A percentile compares a stretch with the other conserved stretches of the same genome.
Evolutionary conservation across 2,113 vertebrate genomes (phyloP).

Genomic region (Heliornis fulica): DNA sequence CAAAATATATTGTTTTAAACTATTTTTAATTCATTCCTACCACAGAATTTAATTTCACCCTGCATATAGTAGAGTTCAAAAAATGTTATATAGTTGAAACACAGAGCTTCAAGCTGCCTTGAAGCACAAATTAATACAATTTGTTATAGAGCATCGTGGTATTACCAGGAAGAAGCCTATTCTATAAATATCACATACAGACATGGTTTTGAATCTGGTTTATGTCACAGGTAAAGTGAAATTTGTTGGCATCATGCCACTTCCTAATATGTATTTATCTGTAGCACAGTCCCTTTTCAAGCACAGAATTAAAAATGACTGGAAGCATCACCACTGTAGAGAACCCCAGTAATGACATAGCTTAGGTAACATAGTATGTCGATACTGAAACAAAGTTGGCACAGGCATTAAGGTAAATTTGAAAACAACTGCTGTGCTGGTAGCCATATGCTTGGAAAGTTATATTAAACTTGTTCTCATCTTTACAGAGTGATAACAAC

Average conservation of each 20-base stretch:
- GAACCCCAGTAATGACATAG: neutral
- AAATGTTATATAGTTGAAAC: neutral
- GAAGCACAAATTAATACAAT: neutral
- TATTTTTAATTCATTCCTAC: neutral
- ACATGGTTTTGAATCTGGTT: neutral
- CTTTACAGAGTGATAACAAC: neutral
- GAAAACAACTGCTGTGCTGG: neutral
- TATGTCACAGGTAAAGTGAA: neutral
- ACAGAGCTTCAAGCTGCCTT: neutral
- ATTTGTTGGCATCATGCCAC: neutral
- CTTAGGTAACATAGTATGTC: neutral
- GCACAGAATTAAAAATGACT: neutral
- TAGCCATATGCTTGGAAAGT: neutral
- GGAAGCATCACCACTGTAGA: neutral
- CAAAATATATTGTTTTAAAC: neutral
- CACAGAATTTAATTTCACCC: neutral
- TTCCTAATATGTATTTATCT: neutral
- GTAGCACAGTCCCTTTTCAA: neutral
- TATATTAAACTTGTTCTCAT: neutral
- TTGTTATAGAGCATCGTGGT: neutral
- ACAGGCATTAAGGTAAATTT: neutral
- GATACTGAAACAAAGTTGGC: neutral
- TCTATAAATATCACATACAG: neutral
- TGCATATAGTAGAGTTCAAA: neutral
- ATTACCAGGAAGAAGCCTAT: neutral